phyloP scores from a whole-genome alignment of 2,797 vertebrate genomes.

The Naso thynnoides region DNA sequence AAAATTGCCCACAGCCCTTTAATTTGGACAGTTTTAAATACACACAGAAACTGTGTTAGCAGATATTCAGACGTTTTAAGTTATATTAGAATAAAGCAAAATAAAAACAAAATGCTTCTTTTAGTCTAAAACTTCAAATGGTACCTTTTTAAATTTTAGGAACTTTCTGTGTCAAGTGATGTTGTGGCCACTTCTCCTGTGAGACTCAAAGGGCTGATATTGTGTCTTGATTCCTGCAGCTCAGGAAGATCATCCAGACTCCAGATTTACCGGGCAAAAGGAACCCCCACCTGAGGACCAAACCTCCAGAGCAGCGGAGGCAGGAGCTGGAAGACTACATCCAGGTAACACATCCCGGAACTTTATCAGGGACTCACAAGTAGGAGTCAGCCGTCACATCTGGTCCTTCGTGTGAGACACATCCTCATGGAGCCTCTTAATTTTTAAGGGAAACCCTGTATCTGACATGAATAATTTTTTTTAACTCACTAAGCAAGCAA shows the following conservation, averaged over 20 bases:
- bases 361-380: too few species aligned
- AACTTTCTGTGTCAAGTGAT: background rate
- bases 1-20: too few species aligned
- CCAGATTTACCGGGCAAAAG: slow-evolving; percentile 92
- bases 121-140: too few species aligned
- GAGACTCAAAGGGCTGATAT: background rate
- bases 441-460: background rate
- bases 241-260: slow-evolving; percentile 91
- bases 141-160: background rate
- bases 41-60: background rate
- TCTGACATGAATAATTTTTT: background rate
- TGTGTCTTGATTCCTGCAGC: slow-evolving; percentile 73
- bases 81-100: background rate
- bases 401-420: background rate
- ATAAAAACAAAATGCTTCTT: too few species aligned
- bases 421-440: too few species aligned
- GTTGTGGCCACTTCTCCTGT: too few species aligned
- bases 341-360: slow-evolving; percentile 67
- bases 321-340: slow-evolving; percentile 93
- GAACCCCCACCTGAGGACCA: slow-evolving; percentile 89
- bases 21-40: too few species aligned
- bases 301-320: slow-evolving; percentile 90
- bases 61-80: background rate
- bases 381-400: background rate
- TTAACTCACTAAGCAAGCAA: background rate